A percentile compares a stretch with the other conserved stretches of the same genome.
Conservation (phyloP, 1,140 invertebrate species). For the Chionoecetes opilio region DNA sequence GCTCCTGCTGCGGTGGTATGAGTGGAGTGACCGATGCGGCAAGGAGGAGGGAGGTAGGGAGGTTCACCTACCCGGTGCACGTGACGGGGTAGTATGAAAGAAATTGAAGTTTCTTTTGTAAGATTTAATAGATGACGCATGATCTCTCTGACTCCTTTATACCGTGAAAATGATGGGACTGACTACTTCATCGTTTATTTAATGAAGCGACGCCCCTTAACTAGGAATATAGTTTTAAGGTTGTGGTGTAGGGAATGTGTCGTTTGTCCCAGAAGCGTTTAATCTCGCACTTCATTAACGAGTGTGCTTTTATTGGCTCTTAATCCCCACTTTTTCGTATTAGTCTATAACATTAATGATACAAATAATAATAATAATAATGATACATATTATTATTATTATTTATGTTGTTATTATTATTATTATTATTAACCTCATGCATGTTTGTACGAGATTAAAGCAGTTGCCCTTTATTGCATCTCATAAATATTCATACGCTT, state of each 20-base stretch:
- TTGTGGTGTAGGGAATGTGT: neutral
- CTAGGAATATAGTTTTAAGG: neutral
- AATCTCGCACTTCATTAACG: too few relatives aligned
- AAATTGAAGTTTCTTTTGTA: too few relatives aligned
- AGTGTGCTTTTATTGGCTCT: too few relatives aligned
- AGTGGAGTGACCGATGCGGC: too few relatives aligned
- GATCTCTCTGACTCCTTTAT: neutral
- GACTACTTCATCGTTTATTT: neutral
- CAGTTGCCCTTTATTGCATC: neutral
- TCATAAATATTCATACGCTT: conserved; percentile 2
- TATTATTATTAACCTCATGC: neutral
- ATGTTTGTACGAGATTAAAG: neutral
- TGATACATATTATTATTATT: neutral
- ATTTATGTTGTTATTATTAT: neutral
- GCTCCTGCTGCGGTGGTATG: too few relatives aligned
- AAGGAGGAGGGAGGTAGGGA: too few relatives aligned
- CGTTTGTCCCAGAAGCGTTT: neutral
- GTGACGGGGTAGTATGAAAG: too few relatives aligned
- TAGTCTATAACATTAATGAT: too few relatives aligned
- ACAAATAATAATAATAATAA: too few relatives aligned
- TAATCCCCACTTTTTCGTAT: too few relatives aligned
- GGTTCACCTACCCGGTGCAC: too few relatives aligned
- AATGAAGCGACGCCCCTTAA: neutral
- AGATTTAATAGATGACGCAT: too few relatives aligned
- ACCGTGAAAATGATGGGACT: neutral